phyloP scores from a whole-genome alignment of 1,140 invertebrate genomes.

The Eurytemora carolleeae region DNA sequence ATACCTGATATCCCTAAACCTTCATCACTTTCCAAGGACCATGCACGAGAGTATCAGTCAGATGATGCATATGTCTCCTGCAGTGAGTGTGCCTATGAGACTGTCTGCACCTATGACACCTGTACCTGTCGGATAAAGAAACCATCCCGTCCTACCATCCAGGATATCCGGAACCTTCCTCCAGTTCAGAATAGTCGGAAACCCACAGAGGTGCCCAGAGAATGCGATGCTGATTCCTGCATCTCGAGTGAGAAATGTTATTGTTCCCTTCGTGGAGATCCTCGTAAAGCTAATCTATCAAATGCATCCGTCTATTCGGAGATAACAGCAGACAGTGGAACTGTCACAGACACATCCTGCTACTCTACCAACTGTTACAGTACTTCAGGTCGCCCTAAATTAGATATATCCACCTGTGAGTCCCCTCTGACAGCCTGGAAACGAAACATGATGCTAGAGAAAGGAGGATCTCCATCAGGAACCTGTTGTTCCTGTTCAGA shows the following conservation, averaged over 20 bases:
- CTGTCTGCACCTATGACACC: conserved; percentile 36
- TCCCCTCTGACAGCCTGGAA: conserved; percentile 21
- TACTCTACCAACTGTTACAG: background rate
- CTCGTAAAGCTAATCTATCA: background rate
- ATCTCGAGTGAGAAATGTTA: conserved; percentile 72
- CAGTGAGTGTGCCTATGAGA: conserved; percentile 61
- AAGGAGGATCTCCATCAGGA: no score
- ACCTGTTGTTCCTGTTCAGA: background rate
- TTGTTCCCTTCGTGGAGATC: conserved; percentile 30
- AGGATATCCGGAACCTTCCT: background rate
- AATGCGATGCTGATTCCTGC: conserved; percentile 64
- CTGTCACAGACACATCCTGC: conserved; percentile 9
- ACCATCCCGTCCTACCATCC: background rate
- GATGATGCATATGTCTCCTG: conserved; percentile 46
- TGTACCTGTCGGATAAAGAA: background rate
- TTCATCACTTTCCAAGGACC: no score
- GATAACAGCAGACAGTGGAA: background rate
- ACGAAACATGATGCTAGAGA: conserved; percentile 21
- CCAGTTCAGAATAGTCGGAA: background rate
- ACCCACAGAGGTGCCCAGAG: conserved; percentile 31
- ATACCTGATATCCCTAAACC: background rate
- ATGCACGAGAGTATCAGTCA: background rate
- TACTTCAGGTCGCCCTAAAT: conserved; percentile 19
- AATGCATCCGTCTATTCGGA: background rate
- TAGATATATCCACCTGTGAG: conserved; percentile 25